Evolutionary conservation across 2,113 vertebrate species (phyloP).

Genomic region (Pseudopipra pipra): DNA sequence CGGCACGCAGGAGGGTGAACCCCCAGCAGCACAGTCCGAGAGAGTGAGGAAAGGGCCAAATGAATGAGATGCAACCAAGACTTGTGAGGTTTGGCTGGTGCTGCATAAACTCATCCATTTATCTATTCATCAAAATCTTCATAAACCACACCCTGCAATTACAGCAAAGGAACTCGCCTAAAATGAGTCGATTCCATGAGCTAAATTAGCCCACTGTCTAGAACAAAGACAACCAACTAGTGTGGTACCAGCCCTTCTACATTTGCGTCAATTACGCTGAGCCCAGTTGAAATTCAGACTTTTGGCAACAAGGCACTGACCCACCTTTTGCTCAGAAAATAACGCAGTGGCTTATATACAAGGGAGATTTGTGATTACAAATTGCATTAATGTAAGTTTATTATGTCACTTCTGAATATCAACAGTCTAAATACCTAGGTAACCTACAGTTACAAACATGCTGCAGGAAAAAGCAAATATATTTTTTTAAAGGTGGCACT

Average conservation of each 20-base stretch:
- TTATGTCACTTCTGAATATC: not conserved
- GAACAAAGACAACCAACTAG: conserved; percentile 37
- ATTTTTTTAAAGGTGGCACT: not conserved
- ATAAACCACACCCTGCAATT: conserved; percentile 47
- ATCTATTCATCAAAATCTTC: conserved; percentile 36
- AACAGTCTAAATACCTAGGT: not conserved
- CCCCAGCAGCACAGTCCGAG: not conserved
- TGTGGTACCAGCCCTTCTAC: not conserved
- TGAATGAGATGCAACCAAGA: not conserved
- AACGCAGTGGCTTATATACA: conserved; percentile 8
- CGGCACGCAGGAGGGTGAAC: fast-evolving
- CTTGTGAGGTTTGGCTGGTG: not conserved
- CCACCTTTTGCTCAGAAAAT: conserved; percentile 28
- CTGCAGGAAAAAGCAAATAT: not conserved
- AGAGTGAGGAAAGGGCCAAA: not conserved
- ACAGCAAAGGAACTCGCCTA: not conserved
- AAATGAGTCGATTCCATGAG: conserved; percentile 30
- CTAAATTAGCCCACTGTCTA: conserved; percentile 34
- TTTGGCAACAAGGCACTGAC: conserved; percentile 49
- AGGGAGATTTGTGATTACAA: conserved; percentile 2
- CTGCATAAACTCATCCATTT: conserved; percentile 10
- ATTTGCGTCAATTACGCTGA: not conserved
- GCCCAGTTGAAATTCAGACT: not conserved
- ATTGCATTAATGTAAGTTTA: not conserved
- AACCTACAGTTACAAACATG: not conserved